Conservation (phyloP, 2,888 invertebrate genomes). For the Tipula helvola region DNA sequence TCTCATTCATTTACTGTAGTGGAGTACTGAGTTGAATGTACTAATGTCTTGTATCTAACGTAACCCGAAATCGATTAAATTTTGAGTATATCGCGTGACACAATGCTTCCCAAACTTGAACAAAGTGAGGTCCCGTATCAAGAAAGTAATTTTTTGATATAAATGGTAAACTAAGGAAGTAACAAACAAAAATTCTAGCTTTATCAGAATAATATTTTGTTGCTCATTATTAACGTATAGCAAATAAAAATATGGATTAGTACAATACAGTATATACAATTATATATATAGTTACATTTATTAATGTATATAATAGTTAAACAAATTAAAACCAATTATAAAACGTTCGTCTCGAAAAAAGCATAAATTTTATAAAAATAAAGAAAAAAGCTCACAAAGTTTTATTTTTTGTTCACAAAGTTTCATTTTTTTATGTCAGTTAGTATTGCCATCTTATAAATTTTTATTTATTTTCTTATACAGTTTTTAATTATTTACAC, state of each 20-base stretch:
- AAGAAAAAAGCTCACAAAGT: background rate
- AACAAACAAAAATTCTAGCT: no score
- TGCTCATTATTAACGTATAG: no score
- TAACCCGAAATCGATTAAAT: background rate
- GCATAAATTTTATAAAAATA: background rate
- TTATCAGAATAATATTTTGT: no score
- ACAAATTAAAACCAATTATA: background rate
- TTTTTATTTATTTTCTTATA: background rate
- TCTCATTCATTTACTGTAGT: background rate
- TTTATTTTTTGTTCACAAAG: background rate
- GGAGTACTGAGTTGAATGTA: background rate
- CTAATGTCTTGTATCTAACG: background rate
- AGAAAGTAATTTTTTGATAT: no score
- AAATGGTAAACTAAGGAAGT: no score
- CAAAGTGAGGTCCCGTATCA: background rate
- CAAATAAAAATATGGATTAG: no score
- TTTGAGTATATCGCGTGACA: background rate
- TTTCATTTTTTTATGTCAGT: background rate
- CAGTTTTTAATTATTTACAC: background rate
- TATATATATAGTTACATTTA: no score
- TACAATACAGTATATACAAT: no score
- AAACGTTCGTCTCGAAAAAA: background rate
- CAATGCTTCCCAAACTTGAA: background rate
- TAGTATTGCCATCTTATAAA: background rate
- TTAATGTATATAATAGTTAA: background rate